Evolutionary conservation across 2,113 vertebrate genomes (phyloP), one percentile per base, ranked within the genome.

Genomic region (Toxostoma redivivum): DNA sequence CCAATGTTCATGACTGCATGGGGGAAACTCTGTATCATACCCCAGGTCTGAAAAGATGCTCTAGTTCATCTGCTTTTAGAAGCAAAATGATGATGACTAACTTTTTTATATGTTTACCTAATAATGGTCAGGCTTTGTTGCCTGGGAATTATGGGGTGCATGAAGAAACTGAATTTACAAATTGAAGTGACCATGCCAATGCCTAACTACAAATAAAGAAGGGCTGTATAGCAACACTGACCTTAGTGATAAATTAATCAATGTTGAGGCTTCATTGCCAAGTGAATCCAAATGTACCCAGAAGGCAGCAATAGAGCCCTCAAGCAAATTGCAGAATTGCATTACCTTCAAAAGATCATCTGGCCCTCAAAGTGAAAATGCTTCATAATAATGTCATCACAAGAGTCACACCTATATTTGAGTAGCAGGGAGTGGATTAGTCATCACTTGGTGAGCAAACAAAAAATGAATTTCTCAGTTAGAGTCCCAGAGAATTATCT

Each of bases 381-480:
- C 72, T 85, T 94, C 88, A 71, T 64, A 83, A 71, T 56, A 90
- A 33, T 48, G 67, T 95, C 96, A 97, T 90, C 93, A 92, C 57
- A 86, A 78, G 92, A 96, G 94, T 96, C 93, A 95, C 92, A 97
- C 96, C 94, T 97, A 86, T 83, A 67, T 93, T 95, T 97, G 92
- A 96, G 92, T 96, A 96, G 94, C 69, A 92, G 57, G 76, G 85
- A 96, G 47, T 71, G 31, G 53, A 74, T 97, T 95, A 97, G 76
- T 97, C 95, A 96, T 56, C 23, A 2, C 56, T 78, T 78, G 76
- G 91, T 97, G 92, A 97, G 86, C 86, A 92, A 93, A 97, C 37
- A 92, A 74, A 88, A 96, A 92, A 61, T 38, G 47, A 95, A 88
- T 80, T 92, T 93, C 86, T 94, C 80, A 72, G 72, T 91, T 94